A percentile compares a stretch with the other conserved stretches of the same genome.
phyloP scores from a whole-genome alignment of 2,113 vertebrate species.

The Sciurus niger region DNA sequence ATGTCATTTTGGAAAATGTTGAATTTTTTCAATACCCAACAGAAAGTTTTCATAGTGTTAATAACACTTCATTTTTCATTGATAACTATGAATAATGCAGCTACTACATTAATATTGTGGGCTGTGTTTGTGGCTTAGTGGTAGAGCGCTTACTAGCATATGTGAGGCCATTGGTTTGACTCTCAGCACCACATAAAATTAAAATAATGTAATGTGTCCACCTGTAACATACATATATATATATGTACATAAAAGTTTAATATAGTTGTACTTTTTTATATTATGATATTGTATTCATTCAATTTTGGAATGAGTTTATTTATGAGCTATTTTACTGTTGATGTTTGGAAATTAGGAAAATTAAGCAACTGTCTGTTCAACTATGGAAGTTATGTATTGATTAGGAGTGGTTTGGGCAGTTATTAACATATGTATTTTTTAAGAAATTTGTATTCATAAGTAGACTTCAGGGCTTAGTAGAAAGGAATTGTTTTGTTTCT shows the following conservation, averaged over 20 bases:
- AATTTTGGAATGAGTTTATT: background rate
- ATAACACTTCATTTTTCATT: background rate
- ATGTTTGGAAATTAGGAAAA: background rate
- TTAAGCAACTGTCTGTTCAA: background rate
- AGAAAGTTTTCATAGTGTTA: background rate
- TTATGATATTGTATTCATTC: background rate
- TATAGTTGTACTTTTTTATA: background rate
- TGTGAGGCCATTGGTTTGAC: too few species aligned
- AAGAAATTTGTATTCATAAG: background rate
- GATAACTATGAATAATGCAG: background rate
- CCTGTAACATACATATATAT: too few species aligned
- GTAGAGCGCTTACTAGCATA: too few species aligned
- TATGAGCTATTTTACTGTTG: background rate
- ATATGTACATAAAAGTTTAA: background rate
- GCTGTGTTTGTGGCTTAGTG: too few species aligned
- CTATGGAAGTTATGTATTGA: background rate
- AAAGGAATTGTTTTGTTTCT: conserved; percentile 42
- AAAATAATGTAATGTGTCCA: too few species aligned
- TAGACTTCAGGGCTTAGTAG: background rate
- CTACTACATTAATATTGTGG: background rate
- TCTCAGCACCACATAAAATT: too few species aligned
- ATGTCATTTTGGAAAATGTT: background rate
- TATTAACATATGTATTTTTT: conserved; percentile 23
- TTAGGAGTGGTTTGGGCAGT: conserved; percentile 28
- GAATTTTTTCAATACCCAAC: background rate